Percentiles rank a stretch among this genome's conserved stretches.
Evolutionary conservation across 2,888 invertebrate species (phyloP).

Genomic region (Syritta pipiens): DNA sequence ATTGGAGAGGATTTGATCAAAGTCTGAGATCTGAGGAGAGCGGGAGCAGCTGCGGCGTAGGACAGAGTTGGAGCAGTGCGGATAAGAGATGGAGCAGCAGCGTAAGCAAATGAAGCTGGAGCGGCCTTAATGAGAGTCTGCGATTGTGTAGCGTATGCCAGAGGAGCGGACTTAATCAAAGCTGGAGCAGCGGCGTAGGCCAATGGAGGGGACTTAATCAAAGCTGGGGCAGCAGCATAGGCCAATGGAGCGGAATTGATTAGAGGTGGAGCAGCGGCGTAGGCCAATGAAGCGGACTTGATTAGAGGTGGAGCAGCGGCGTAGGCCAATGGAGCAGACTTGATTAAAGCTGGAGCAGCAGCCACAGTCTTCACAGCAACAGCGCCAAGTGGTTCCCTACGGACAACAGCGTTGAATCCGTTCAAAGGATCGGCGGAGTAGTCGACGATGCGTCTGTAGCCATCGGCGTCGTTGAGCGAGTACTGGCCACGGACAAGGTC

Average conservation of each 20-base stretch:
- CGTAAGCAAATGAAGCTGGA: conserved; percentile 69
- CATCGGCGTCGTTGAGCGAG: conserved; percentile 81
- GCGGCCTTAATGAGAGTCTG: not conserved
- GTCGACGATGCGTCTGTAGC: conserved; percentile 80
- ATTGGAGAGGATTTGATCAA: conserved; percentile 48
- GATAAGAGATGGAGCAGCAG: conserved; percentile 55
- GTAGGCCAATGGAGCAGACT: conserved; percentile 50
- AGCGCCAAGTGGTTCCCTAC: conserved; percentile 78
- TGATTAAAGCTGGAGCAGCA: conserved; percentile 58
- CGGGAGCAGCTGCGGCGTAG: conserved; percentile 71
- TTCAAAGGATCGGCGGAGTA: conserved; percentile 80
- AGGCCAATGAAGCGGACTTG: conserved; percentile 5
- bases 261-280: conserved; percentile 29
- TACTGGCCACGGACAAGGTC: conserved; percentile 81
- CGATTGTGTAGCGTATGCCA: conserved; percentile 4
- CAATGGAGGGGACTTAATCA: conserved; percentile 22
- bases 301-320: conserved; percentile 52
- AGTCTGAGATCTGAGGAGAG: conserved; percentile 60
- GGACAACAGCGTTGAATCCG: conserved; percentile 81
- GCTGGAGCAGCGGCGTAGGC: conserved; percentile 20
- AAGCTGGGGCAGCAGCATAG: conserved; percentile 23
- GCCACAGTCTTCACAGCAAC: conserved; percentile 66
- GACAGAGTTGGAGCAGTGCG: conserved; percentile 70
- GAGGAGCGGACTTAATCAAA: not conserved
- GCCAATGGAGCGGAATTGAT: conserved; percentile 15